Base-by-base conservation (phyloP, 2,797 vertebrate species). In the Bryconaethiops microstoma region DNA sequence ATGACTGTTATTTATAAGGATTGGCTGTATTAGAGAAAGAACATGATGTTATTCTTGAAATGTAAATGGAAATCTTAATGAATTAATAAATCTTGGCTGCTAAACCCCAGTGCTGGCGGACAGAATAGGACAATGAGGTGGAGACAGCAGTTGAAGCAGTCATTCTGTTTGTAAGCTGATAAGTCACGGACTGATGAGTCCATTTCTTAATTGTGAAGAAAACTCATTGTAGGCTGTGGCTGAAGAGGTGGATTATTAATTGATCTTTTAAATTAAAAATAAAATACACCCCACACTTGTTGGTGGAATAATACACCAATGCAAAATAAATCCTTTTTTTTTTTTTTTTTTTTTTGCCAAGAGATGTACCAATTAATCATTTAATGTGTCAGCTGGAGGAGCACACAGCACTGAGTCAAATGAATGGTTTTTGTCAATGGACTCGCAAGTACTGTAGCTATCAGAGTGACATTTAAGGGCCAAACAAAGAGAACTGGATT, bases 171-270 rank as follows among this genome's bases (percentile, higher is more conserved):
- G 90, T 92, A 93, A 91, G 91, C 92, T 92, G 93, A 95, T 94
- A 94, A 95, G 94, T 94, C 92, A 94, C 89, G 93, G 92, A 92
- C 92, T 92, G 93, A 94, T 94, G 93, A 94, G 91, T 92, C 90
- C 89, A 92, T 93, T 92, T 91, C 90, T 89, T 94, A 93, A 93
- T 94, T 93, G 89, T 90, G 89, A 89, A 91, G 89, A 91, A 93
- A 94, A 90, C 92, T 91, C 88, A 90, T 92, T 92, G 93, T 90
- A 88, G 91, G 90, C 92, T 90, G 88, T 89, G 90, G 90, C 89
- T 93, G 88, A 90, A 93, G 92, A 93, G 91, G 91, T 91, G 89
- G 90, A 86, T 91, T 93, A 92, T 94, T 93, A 94, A 94, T 93
- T 92, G 92, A 93, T 92, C 90, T 92, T 92, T 92, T 93, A 91